These are phyloP conservation scores for Papilio glaucus DNA, from an alignment of 1,140 invertebrate species.

Conservation along the genomic window DNA sequence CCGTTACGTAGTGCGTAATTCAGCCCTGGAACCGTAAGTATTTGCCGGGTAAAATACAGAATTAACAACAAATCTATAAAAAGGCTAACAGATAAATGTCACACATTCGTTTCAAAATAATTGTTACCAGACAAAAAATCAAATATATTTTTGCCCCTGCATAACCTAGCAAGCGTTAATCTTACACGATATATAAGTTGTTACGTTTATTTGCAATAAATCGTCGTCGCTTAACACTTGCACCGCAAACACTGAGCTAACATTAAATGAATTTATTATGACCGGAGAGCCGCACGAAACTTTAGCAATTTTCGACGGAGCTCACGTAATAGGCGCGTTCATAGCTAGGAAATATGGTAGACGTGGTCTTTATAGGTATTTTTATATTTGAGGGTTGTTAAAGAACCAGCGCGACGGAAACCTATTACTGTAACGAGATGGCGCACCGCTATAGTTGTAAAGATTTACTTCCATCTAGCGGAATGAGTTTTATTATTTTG, in stretches of 20 bases:
- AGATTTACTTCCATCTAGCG: not conserved
- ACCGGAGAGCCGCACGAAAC: slow-evolving; percentile 53
- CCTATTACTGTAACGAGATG: slow-evolving; percentile 5
- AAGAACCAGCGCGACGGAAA: not conserved
- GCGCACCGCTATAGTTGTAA: not conserved
- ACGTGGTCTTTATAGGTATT: slow-evolving; percentile 30
- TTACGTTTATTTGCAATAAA: not conserved
- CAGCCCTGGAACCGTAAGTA: too few species aligned
- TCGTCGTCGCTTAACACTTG: slow-evolving; percentile 26
- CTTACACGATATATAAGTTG: not conserved
- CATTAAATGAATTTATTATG: slow-evolving; percentile 76
- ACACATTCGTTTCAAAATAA: too few species aligned
- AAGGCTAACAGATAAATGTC: too few species aligned
- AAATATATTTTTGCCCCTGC: too few species aligned
- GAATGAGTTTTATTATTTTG: not conserved
- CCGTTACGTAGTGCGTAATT: too few species aligned
- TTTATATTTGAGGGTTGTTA: slow-evolving; percentile 19
- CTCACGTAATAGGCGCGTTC: slow-evolving; percentile 50
- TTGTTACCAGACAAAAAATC: too few species aligned
- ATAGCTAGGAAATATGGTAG: slow-evolving; percentile 23
- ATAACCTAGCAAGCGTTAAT: too few species aligned
- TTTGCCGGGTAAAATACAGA: too few species aligned
- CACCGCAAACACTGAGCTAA: slow-evolving; percentile 43
- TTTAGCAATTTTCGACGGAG: slow-evolving; percentile 67
- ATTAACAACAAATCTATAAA: too few species aligned